A percentile compares a stretch with the other conserved stretches of the same genome.
Conservation (phyloP, 2,888 invertebrate genomes). For the Diadegma fenestrale region DNA sequence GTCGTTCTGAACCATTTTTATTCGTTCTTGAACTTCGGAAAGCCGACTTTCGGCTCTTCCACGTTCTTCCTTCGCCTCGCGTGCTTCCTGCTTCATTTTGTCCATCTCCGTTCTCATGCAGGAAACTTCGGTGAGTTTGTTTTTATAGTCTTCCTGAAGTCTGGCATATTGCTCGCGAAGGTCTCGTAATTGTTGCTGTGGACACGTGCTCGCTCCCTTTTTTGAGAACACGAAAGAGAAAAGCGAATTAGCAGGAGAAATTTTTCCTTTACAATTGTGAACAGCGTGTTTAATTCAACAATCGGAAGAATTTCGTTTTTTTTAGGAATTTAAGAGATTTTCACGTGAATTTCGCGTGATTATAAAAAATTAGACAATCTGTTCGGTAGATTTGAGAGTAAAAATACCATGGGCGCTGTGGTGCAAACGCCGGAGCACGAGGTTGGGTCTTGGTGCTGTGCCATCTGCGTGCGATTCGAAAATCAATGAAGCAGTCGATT, state of each 20-base stretch:
- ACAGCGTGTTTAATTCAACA: not conserved
- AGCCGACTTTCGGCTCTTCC: conserved; percentile 87
- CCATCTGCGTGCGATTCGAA: conserved; percentile 72
- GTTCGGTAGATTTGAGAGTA: not conserved
- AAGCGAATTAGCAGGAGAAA: conserved; percentile 27
- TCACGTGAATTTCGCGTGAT: not conserved
- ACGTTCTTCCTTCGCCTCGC: conserved; percentile 84
- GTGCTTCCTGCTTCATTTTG: conserved; percentile 84
- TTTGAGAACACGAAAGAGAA: not conserved
- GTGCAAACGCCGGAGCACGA: conserved; percentile 79
- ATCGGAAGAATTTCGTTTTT: conserved; percentile 9
- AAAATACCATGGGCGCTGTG: conserved; percentile 75
- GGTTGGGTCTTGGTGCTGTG: conserved; percentile 66
- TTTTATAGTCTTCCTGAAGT: conserved; percentile 89
- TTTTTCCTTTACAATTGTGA: not conserved
- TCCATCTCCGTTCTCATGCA: conserved; percentile 86
- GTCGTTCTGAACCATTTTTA: conserved; percentile 84
- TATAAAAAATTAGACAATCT: not conserved
- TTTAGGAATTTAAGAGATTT: not conserved
- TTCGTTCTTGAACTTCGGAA: conserved; percentile 87
- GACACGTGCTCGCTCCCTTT: conserved; percentile 76
- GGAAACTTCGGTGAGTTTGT: conserved; percentile 89
- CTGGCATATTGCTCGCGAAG: conserved; percentile 88
- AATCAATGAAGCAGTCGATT: conserved; percentile 56
- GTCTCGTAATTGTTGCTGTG: conserved; percentile 87